phyloP scores from a whole-genome alignment of 2,797 vertebrate species.

The Ciconia nigra region DNA sequence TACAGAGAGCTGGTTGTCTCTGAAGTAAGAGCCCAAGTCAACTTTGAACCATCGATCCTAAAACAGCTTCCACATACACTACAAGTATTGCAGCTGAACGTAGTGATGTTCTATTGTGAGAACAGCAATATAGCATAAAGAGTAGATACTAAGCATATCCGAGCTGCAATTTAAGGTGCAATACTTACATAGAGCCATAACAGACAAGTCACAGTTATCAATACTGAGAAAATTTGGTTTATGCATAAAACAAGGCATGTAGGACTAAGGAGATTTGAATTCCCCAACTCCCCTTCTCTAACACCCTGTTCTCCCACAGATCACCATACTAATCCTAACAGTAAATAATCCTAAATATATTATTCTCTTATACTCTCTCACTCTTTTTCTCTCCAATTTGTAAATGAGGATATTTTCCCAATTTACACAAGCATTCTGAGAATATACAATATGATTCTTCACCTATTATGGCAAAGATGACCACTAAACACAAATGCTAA shows the following conservation, averaged over 20 bases:
- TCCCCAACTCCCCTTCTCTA: neutral
- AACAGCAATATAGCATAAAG: neutral
- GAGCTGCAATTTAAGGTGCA: neutral
- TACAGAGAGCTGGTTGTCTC: neutral
- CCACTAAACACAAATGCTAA: neutral
- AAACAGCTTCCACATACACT: neutral
- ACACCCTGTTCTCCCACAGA: neutral
- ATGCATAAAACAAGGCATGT: neutral
- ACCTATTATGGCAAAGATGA: neutral
- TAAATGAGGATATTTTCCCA: neutral
- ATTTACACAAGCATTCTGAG: neutral
- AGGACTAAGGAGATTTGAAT: neutral
- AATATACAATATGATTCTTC: neutral
- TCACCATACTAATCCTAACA: neutral
- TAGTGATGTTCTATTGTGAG: neutral
- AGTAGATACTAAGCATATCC: neutral
- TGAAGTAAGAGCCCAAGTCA: neutral
- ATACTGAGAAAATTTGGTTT: neutral
- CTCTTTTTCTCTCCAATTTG: neutral
- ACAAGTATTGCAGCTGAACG: neutral
- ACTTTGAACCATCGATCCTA: neutral
- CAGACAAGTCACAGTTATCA: neutral
- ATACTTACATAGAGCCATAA: neutral
- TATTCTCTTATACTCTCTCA: neutral
- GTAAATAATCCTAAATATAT: neutral